Percentiles rank a stretch among this genome's conserved stretches.
Conservation (phyloP, 2,888 invertebrate species). For the Rhogogaster chlorosoma region DNA sequence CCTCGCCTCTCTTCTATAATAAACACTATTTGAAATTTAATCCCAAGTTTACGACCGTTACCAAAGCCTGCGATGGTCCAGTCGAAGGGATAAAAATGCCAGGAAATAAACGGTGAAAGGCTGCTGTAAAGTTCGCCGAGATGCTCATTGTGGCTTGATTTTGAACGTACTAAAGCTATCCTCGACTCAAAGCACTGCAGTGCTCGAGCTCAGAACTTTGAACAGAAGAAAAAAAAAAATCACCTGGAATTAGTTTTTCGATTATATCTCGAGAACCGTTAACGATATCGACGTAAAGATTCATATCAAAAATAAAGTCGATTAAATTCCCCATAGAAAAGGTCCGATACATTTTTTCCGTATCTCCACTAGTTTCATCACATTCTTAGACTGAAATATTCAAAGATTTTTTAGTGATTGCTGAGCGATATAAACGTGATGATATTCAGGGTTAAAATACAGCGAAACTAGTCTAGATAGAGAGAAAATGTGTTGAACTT, state of each 20-base stretch:
- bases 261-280: background rate
- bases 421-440: no score
- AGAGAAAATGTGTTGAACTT: background rate
- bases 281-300: background rate
- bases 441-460: background rate
- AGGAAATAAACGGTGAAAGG: background rate
- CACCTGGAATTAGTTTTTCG: background rate
- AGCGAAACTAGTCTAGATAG: background rate
- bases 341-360: background rate
- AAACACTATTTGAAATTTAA: conserved; percentile 12
- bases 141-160: no score
- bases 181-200: no score
- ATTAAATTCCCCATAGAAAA: background rate
- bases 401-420: background rate
- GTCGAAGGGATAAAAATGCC: background rate
- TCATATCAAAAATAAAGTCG: background rate
- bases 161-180: no score
- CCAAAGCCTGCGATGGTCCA: background rate
- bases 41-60: background rate
- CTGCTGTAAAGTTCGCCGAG: no score
- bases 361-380: background rate
- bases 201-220: no score
- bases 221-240: background rate
- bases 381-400: background rate
- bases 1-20: background rate